Conservation (phyloP, 2,797 vertebrate genomes). For the Sebastes nivosus region DNA sequence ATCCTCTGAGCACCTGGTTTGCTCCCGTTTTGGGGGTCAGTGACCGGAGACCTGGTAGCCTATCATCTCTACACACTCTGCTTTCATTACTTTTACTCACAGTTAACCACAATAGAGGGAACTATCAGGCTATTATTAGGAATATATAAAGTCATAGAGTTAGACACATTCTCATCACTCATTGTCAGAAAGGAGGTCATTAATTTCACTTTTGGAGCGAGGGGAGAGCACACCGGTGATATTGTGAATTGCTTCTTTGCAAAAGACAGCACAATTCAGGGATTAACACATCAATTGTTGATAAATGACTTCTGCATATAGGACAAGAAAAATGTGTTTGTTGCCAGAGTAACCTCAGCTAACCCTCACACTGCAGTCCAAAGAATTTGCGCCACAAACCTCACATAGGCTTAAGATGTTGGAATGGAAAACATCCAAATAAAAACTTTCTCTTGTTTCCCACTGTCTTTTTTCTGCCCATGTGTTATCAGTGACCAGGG, state of each 20-base stretch:
- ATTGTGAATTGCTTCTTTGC: constrained; percentile 19
- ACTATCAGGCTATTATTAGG: constrained; percentile 29
- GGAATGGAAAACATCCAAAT: constrained; percentile 59
- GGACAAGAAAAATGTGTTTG: constrained; percentile 38
- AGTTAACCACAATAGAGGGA: constrained; percentile 46
- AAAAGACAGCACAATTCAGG: constrained; percentile 41
- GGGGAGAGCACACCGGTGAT: constrained; percentile 3
- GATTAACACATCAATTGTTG: constrained; percentile 56
- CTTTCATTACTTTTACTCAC: constrained; percentile 56
- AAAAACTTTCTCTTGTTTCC: constrained; percentile 41
- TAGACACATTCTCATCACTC: constrained; percentile 42
- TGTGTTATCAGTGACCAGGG: constrained; percentile 64
- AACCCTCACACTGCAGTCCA: constrained; percentile 26
- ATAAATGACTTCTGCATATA: constrained; percentile 30
- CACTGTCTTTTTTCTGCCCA: constrained; percentile 25
- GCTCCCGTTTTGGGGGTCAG: constrained; percentile 62
- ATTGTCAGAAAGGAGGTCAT: constrained; percentile 45
- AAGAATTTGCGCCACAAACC: constrained; percentile 44
- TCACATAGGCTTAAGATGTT: constrained; percentile 31
- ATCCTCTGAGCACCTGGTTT: constrained; percentile 68
- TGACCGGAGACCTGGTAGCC: constrained; percentile 21
- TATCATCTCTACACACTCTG: constrained; percentile 38
- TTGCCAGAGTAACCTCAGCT: constrained; percentile 45
- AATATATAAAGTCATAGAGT: constrained; percentile 28
- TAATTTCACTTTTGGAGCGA: constrained; percentile 34